Conservation (phyloP, 2,797 vertebrate genomes). For the Loris lydekkerianus region DNA sequence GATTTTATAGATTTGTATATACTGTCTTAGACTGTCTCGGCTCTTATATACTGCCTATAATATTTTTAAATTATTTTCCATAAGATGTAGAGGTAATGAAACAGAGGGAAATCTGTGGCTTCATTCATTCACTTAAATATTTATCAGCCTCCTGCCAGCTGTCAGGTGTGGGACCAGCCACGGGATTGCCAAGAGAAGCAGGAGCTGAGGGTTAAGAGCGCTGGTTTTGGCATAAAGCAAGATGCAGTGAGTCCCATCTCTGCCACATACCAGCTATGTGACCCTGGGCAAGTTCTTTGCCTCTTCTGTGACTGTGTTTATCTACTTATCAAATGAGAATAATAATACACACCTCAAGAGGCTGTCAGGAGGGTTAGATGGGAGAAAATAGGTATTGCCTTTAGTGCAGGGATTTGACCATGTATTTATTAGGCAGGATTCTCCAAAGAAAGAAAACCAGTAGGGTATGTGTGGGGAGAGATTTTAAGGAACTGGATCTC, state of each 20-base stretch:
- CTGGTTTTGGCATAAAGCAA: background rate
- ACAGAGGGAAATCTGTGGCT: background rate
- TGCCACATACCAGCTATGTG: background rate
- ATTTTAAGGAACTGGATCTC: background rate
- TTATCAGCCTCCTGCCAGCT: background rate
- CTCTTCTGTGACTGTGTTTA: background rate
- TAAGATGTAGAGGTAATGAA: background rate
- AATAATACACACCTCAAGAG: background rate
- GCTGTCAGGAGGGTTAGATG: background rate
- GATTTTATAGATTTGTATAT: background rate
- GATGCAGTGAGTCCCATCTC: background rate
- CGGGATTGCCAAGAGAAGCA: background rate
- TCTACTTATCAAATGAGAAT: background rate
- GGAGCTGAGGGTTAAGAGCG: rapidly evolving
- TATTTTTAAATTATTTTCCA: background rate
- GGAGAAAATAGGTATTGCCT: background rate
- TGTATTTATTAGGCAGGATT: background rate
- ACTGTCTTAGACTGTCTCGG: background rate
- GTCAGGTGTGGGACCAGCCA: background rate
- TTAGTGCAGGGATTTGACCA: background rate
- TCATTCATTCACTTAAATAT: background rate
- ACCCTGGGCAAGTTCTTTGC: background rate
- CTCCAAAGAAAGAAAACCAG: background rate
- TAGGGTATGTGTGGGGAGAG: background rate
- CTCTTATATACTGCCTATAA: background rate